Evolutionary conservation across 1,140 invertebrate species (phyloP).

Genomic region (Adoxophyes honmai): DNA sequence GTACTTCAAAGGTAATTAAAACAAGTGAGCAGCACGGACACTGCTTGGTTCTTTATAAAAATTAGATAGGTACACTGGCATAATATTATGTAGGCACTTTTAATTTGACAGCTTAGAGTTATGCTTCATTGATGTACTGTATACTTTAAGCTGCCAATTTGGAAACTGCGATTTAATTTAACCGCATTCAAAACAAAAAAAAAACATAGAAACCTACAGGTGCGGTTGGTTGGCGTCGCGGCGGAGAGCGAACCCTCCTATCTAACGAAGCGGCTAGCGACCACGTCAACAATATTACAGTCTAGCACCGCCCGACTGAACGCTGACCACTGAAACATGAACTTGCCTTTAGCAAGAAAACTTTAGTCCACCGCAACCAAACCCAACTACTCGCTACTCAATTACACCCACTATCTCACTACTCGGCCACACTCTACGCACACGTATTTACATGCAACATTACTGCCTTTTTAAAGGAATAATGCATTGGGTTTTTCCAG

Average conservation of each 20-base stretch:
- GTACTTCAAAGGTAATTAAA: too few species aligned
- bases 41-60: too few species aligned
- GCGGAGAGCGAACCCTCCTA: conserved; percentile 66
- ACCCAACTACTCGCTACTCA: conserved; percentile 39
- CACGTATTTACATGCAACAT: not conserved
- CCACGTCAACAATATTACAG: conserved; percentile 51
- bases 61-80: too few species aligned
- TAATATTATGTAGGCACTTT: too few species aligned
- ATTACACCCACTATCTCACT: not conserved
- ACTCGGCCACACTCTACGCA: not conserved
- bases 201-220: conserved; percentile 67
- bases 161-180: too few species aligned
- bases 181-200: conserved; percentile 37
- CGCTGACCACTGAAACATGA: conserved; percentile 71
- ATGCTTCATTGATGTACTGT: too few species aligned
- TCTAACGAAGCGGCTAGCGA: conserved; percentile 41
- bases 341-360: conserved; percentile 54
- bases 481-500: too few species aligned
- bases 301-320: conserved; percentile 68
- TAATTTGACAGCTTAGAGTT: too few species aligned
- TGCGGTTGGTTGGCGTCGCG: conserved; percentile 60
- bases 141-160: too few species aligned
- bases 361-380: conserved; percentile 44
- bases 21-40: too few species aligned
- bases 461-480: too few species aligned